phyloP scores from a whole-genome alignment of 2,113 vertebrate genomes.

The Ariopsis seemanni region DNA sequence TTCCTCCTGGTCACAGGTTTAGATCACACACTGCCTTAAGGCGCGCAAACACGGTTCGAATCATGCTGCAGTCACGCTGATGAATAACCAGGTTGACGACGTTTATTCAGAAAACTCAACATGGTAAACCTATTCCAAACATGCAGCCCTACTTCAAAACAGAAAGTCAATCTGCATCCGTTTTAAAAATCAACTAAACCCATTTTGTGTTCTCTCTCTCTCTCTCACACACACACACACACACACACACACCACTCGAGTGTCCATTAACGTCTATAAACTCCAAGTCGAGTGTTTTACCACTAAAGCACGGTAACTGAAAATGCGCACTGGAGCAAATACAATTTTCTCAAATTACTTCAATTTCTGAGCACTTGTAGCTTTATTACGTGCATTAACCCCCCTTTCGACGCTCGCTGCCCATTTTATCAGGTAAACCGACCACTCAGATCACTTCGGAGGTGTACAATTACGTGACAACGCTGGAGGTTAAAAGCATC shows the following conservation, averaged over 20 bases:
- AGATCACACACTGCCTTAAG: slow-evolving; percentile 19
- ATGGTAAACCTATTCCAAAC: background rate
- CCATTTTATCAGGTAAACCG: background rate
- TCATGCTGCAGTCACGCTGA: slow-evolving; percentile 33
- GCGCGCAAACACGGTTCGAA: background rate
- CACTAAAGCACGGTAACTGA: background rate
- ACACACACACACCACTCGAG: background rate
- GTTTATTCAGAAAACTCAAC: background rate
- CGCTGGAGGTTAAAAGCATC: background rate
- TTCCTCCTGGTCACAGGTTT: slow-evolving; percentile 57
- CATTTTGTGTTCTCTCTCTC: background rate
- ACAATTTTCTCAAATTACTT: background rate
- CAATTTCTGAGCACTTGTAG: background rate
- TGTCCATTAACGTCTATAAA: slow-evolving; percentile 12
- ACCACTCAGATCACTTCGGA: background rate
- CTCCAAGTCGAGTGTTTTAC: background rate
- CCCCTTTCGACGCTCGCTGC: background rate
- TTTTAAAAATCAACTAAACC: background rate
- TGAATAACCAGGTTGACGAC: slow-evolving; percentile 4
- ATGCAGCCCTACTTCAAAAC: background rate
- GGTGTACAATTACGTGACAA: background rate
- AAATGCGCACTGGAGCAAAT: background rate
- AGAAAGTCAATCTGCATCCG: background rate
- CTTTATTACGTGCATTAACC: background rate
- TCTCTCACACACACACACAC: background rate